phyloP scores from a whole-genome alignment of 1,140 invertebrate species.

The Hydropsyche tenuis region DNA sequence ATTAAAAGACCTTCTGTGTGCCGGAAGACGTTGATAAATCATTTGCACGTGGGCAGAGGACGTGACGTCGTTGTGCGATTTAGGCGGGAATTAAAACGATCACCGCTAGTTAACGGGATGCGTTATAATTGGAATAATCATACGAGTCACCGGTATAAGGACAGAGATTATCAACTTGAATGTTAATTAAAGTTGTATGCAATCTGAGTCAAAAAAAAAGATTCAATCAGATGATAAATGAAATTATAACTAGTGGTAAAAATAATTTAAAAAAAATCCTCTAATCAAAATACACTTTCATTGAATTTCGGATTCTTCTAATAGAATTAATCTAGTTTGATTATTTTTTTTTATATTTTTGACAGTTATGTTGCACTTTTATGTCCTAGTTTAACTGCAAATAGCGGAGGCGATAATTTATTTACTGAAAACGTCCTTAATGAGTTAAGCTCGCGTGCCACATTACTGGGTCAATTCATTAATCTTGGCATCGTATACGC shows the following conservation, averaged over 20 bases:
- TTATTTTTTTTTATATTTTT: too few relatives aligned
- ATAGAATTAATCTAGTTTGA: too few relatives aligned
- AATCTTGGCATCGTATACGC: slow-evolving; percentile 18
- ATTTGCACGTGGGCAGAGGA: slow-evolving; percentile 45
- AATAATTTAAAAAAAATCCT: too few relatives aligned
- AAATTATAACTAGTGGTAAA: too few relatives aligned
- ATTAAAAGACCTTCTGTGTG: neutral
- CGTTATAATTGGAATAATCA: slow-evolving; percentile 46
- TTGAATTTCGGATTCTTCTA: too few relatives aligned
- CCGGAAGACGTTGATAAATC: slow-evolving; percentile 31
- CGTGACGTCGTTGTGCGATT: slow-evolving; percentile 42
- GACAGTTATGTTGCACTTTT: too few relatives aligned
- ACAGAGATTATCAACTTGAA: neutral
- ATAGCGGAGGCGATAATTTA: too few relatives aligned
- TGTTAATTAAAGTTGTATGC: too few relatives aligned
- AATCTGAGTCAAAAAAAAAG: too few relatives aligned
- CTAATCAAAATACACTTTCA: too few relatives aligned
- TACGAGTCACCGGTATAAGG: neutral
- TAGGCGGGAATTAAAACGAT: slow-evolving; percentile 49
- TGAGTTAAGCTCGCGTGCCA: slow-evolving; percentile 18
- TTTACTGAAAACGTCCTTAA: neutral
- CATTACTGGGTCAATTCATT: slow-evolving; percentile 33
- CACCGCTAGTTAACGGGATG: slow-evolving; percentile 42
- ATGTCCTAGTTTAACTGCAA: too few relatives aligned
- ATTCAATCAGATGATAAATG: too few relatives aligned